Base-by-base conservation (phyloP, 2,113 vertebrate species). In the Neoarius graeffei region DNA sequence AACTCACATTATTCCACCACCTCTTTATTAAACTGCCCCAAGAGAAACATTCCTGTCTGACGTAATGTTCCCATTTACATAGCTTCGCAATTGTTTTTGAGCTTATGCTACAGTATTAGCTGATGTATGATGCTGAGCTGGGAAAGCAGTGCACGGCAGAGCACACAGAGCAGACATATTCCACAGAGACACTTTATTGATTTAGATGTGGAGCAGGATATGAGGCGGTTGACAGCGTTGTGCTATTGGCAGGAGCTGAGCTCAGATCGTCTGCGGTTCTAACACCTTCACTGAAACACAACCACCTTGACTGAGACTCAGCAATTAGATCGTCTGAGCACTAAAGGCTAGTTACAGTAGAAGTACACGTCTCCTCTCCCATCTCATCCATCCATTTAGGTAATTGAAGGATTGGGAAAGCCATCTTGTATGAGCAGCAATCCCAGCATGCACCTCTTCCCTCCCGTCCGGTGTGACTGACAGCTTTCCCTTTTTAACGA, bases 401-500 rank as follows among this genome's bases (percentile, higher is more conserved):
- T 94, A 94, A 95, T 93, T 94, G 91, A 93, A 93, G 90, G 90
- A 93, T 87, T 79, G 85, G 89, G 89, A 90, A 91, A 91, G 93
- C 90, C 84, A 73, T 90, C 87, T 59, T 50, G 69, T 91, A 91
- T 92, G 67, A 87, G 91, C 85, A 87, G 92, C 92, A 93, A 92
- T 94, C 91, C 88, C 91, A 93, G 90, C 91, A 91, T 90, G 92
- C 86, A 89, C 62, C 85, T 62, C 59, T 54, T 52, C 83, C 79
- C 57, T 91, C 87, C 81, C 5, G 80, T 82, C 86, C 85, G 25
- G 76, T 13, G 2, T 88, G 92, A 90, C 81, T 92, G 92, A 92
- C 92, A 92, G 89, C 67, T 67, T 83, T 90, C 87, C 69, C 85
- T 73, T 91, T 89, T 88, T 88, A 92, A 92, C 84, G 87, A 88